Conservation (phyloP, 2,888 invertebrate genomes). For the Mythimna loreyi region DNA sequence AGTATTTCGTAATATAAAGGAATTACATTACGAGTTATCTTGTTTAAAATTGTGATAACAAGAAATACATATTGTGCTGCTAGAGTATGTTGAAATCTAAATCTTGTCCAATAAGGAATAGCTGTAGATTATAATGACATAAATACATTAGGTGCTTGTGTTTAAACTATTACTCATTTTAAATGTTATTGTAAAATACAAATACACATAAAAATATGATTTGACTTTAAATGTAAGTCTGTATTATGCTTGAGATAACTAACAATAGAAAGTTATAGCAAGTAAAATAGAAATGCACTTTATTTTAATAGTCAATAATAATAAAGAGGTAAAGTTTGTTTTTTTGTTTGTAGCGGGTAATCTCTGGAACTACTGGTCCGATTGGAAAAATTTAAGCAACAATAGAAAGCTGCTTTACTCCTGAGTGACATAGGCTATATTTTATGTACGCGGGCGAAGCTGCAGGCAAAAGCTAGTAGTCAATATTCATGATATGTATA, state of each 20-base stretch:
- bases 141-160: neutral
- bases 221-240: conserved; percentile 9
- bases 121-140: conserved; percentile 32
- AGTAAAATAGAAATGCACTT: conserved; percentile 13
- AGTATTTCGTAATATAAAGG: conserved; percentile 54
- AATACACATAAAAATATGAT: neutral
- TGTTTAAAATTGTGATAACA: conserved; percentile 60
- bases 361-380: too few relatives aligned
- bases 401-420: too few relatives aligned
- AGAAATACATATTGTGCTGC: conserved; percentile 36
- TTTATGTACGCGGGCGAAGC: too few relatives aligned
- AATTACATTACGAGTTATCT: conserved; percentile 57
- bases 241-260: conserved; percentile 13
- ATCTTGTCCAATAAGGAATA: conserved; percentile 41
- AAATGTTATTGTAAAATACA: conserved; percentile 2
- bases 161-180: conserved; percentile 4
- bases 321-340: too few relatives aligned
- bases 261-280: conserved; percentile 31
- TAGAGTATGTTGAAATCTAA: conserved; percentile 38
- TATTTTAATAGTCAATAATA: conserved; percentile 6
- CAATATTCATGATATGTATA: too few relatives aligned
- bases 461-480: too few relatives aligned
- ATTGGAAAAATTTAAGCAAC: too few relatives aligned
- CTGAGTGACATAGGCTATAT: too few relatives aligned
- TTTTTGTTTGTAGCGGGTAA: too few relatives aligned